phyloP scores from a whole-genome alignment of 2,888 invertebrate species.

The Lymantria monacha region DNA sequence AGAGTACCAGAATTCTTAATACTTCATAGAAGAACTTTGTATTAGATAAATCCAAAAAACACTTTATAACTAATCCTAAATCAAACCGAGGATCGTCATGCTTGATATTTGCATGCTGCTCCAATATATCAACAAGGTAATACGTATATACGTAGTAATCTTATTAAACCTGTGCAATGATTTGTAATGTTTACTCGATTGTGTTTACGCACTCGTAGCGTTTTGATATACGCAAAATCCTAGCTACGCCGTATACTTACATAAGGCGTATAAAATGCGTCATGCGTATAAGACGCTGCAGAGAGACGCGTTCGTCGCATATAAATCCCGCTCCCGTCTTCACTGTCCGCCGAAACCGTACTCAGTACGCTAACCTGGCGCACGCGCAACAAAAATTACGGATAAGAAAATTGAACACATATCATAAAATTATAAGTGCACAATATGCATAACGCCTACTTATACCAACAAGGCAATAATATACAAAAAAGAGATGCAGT shows the following conservation, averaged over 20 bases:
- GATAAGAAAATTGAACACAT: constrained; percentile 26
- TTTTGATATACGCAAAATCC: constrained; percentile 6
- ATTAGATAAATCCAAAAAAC: too few relatives aligned
- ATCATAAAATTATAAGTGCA: constrained; percentile 1
- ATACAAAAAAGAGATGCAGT: constrained; percentile 83
- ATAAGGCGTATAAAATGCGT: constrained; percentile 28
- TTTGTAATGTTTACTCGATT: too few relatives aligned
- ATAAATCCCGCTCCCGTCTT: constrained; percentile 63
- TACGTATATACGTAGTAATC: neutral
- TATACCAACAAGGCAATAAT: constrained; percentile 86
- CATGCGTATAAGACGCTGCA: constrained; percentile 36
- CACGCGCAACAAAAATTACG: constrained; percentile 47
- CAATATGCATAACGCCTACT: constrained; percentile 82
- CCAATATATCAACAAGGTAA: too few relatives aligned
- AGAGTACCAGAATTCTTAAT: too few relatives aligned
- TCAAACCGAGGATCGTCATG: too few relatives aligned
- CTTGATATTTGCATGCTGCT: too few relatives aligned
- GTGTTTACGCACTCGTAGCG: neutral
- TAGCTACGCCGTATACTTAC: constrained; percentile 9
- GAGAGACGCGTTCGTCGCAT: constrained; percentile 38
- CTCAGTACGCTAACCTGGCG: constrained; percentile 52
- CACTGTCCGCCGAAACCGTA: constrained; percentile 65
- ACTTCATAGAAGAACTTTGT: too few relatives aligned
- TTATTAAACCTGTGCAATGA: neutral
- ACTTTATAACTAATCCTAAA: too few relatives aligned